Evolutionary conservation across 2,888 invertebrate genomes (phyloP), one percentile per base, ranked within the genome.

Genomic region (Hyles lineata): DNA sequence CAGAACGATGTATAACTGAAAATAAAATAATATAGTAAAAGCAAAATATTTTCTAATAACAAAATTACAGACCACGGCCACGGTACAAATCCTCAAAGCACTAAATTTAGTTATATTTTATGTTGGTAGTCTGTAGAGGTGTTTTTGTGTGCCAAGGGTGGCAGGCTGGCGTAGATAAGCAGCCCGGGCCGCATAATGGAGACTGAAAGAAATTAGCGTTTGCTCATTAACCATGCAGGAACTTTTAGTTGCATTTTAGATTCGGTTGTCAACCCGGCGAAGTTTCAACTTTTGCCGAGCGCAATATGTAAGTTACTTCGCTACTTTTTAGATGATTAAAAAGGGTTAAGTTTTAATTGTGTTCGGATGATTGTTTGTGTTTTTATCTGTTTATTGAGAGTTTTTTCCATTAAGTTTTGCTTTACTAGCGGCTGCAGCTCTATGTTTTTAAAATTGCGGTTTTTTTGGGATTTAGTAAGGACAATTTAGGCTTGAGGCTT

Each of bases 161-260:
- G 80, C 83, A 79, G 80, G 78, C 75, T 73, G 77, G 76, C 73
- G 74, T 74, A 86, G 89, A 89, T 89, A 90, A 89, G 85, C 85
- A 78, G 75, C 67, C 80, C 73, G 79, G 76, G 76, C 78, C 81
- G 83, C 83, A 86, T 89, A 90, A 89, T 85, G 82, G 82, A 86
- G 86, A 86, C 85, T 89, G 85, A 86, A 87, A 88, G 85, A 90
- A 90, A 91, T 91, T 89, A 89, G 87, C 87, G 84, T 80, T 83
- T 77, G 83, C 86, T 88, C 87, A 89, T 90, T 88, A 89, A 85
- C 77, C 76, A 76, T 74, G 72, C 70, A 76, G 74, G 76, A 80
- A 78, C 75, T 80, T 83, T 78, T 72, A 78, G 78, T 79, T 77
- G 83, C 80, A 79, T 75, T 80, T 78, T 78, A 75, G 63, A 70